Evolutionary conservation across 1,140 invertebrate species (phyloP).

Genomic region (Tenebrio molitor): DNA sequence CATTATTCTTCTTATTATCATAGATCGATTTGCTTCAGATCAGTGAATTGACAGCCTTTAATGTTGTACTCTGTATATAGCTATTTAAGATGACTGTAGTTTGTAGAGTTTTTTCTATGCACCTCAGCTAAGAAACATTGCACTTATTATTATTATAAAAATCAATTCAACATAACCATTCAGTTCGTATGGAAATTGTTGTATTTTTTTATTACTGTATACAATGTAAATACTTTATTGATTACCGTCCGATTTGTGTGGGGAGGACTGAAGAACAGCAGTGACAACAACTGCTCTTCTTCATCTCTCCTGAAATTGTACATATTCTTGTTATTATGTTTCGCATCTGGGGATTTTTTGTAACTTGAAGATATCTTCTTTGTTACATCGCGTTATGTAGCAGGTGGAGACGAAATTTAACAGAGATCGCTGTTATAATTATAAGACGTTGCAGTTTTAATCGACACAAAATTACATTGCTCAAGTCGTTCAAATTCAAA

Average conservation of each 20-base stretch:
- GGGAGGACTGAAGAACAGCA: neutral
- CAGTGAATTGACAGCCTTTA: constrained; percentile 18
- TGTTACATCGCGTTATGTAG: neutral
- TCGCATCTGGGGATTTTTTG: neutral
- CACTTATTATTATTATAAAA: constrained; percentile 11
- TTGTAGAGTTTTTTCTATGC: constrained; percentile 34
- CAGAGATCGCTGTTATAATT: too few relatives aligned
- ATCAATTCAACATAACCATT: neutral
- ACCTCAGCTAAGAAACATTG: constrained; percentile 19
- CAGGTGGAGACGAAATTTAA: neutral
- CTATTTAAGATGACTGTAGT: neutral
- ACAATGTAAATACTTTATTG: constrained; percentile 38
- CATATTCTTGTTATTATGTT: constrained; percentile 7
- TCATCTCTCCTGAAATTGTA: neutral
- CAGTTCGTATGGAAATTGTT: constrained; percentile 39
- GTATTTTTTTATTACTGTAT: constrained; percentile 36
- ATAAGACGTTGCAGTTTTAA: too few relatives aligned
- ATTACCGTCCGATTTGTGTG: constrained; percentile 37
- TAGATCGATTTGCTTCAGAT: constrained; percentile 1
- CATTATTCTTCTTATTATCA: constrained; percentile 3
- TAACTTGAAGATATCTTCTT: neutral
- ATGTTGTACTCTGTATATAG: constrained; percentile 35
- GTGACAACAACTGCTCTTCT: neutral
- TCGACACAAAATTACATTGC: too few relatives aligned
- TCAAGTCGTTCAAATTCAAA: too few relatives aligned